Base-by-base conservation (phyloP, 1,140 invertebrate species). In the Euura saliciscinereae region DNA sequence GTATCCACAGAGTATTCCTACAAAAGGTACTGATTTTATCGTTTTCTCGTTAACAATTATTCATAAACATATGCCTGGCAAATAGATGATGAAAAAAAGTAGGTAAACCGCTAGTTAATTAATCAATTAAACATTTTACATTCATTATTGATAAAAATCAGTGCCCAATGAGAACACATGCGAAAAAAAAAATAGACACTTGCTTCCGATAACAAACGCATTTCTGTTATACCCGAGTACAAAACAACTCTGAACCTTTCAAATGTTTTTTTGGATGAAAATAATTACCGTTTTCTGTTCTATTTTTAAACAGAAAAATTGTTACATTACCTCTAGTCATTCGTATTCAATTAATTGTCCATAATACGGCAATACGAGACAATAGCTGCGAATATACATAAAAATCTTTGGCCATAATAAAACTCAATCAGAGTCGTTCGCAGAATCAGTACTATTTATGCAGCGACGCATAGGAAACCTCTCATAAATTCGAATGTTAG, bases 31-130 rank as follows among this genome's bases (percentile, higher is more conserved):
- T 42, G 8, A 67, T 42, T 44, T 67, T 8, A 11, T 70, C 45
- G 70, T 70, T 46, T 70, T 72, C 28, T 28, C 28, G 28, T 28
- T 10, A 44, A 76, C 13, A 76, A 10, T 42, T 5, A 6, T 69
- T 11, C 13, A 28, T 28, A 69, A 59, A 74, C 46, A 44, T 2
- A 66, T 71, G 67, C 28, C 7, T 46, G 44, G 70, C 4, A 51
- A n/a, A 7, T n/a, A 6, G n/a, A 46, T 44, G 43, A 72, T 68
- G 45, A 67, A 13, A 69, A 69, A 11, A 43, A 72, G 65, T 43
- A 28, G 28, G 28, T 28, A 44, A 42, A 66, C 28, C n/a, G 69
- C 51, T 67, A 46, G n/a, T 44, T 67, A 44, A 11, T 11, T 6
- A 28, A 13, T 43, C 6, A 6, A 0, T 10, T 8, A 8, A 43